Evolutionary conservation across 2,797 vertebrate genomes (phyloP), one percentile per base, ranked within the genome.

Genomic region (Sebastolobus altivelis): DNA sequence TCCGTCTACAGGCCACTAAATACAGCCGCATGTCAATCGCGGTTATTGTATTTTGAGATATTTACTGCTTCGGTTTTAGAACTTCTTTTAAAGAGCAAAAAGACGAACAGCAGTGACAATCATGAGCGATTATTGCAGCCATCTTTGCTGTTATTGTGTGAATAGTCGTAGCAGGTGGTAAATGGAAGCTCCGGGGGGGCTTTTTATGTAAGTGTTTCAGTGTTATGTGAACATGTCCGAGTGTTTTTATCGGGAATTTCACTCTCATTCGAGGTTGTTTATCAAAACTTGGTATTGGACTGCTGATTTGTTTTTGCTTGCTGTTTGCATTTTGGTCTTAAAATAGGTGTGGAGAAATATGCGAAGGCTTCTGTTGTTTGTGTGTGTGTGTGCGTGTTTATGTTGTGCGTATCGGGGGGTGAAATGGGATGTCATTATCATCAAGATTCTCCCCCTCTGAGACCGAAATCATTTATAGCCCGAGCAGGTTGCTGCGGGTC

Each of bases 391-490:
- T 54, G n/a, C 58, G 58, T 54, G 65, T 62, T 33, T 59, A 10
- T 46, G 37, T 65, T 71, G 68, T 72, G 37, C 12, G 29, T 33
- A 33, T 52, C 1, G 4, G 7, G 3, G 63, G 72, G n/a, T 82
- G 72, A 65, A 62, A 55, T 60, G 27, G 66, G 56, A 84, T 75
- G 86, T 58, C 76, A 83, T 65, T 79, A 75, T 86, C 86, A 79
- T 88, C 78, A 74, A 83, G 69, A 84, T 60, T 74, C 63, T 71
- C 29, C 65, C 58, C 81, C 65, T 77, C 73, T 65, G 86, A 85
- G 86, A 75, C 66, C 67, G 68, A 75, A 89, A 80, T 85, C 70
- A 71, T 84, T 89, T 86, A 56, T 59, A 80, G 59, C 70, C 70
- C 11, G n/a, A 69, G 81, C 85, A 84, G 79, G 69, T 72, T 82